Evolutionary conservation across 2,113 vertebrate species (phyloP).

Genomic region (Bubo bubo): DNA sequence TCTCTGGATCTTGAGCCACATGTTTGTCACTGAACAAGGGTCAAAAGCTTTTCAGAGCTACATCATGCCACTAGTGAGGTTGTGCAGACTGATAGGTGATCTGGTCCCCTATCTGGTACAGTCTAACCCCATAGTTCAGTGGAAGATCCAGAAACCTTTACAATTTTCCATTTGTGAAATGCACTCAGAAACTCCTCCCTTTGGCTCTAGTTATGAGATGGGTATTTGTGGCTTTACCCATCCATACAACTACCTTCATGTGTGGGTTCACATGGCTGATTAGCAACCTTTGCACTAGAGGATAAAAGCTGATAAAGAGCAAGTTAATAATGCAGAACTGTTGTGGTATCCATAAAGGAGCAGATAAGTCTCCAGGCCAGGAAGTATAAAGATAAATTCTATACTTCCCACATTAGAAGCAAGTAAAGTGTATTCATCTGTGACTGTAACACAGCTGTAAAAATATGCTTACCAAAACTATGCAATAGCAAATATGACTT

Average conservation of each 20-base stretch:
- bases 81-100: not conserved
- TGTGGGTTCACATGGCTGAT: not conserved
- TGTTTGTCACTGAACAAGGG: not conserved
- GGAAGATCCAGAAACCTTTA: not conserved
- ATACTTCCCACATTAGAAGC: not conserved
- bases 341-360: not conserved
- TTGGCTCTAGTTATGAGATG: not conserved
- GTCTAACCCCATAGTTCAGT: not conserved
- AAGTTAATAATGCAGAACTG: not conserved
- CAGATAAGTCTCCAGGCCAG: not conserved
- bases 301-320: not conserved
- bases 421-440: not conserved
- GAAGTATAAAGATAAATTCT: not conserved
- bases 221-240: not conserved
- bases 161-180: not conserved
- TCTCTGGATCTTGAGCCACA: not conserved
- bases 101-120: not conserved
- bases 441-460: not conserved
- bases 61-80: fast-evolving
- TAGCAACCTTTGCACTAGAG: not conserved
- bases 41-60: not conserved
- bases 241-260: not conserved
- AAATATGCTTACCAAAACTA: not conserved
- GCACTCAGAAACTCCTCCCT: not conserved
- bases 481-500: not conserved